phyloP scores from a whole-genome alignment of 2,113 vertebrate species.

The Malurus alboscapulatus region DNA sequence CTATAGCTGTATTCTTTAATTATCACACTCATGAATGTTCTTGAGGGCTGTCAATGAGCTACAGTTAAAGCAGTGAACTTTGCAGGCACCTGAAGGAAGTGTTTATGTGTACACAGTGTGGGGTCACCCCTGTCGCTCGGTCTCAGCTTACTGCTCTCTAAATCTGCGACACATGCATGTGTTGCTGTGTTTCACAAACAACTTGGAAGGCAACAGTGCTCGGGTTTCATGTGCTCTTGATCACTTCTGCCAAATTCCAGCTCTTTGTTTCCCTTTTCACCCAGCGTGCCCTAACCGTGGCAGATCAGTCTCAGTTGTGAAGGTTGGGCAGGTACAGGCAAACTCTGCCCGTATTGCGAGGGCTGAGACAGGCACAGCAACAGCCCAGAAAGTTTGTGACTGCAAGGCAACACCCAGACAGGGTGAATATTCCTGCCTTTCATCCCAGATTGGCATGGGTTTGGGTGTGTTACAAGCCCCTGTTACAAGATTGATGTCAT shows the following conservation, averaged over 20 bases:
- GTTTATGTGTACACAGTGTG: neutral
- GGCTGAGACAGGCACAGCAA: neutral
- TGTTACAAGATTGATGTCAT: neutral
- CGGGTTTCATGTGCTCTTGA: neutral
- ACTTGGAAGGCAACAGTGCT: neutral
- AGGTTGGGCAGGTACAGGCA: neutral
- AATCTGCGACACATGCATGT: neutral
- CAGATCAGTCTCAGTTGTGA: accelerated
- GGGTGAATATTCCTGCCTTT: neutral
- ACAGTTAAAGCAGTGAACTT: neutral
- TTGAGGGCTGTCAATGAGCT: neutral
- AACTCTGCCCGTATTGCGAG: accelerated
- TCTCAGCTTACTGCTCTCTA: slow-evolving; percentile 33
- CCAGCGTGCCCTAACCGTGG: accelerated
- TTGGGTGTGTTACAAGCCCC: neutral
- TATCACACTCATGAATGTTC: neutral
- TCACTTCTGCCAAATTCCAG: neutral
- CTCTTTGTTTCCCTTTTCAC: neutral
- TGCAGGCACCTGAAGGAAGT: slow-evolving; percentile 1
- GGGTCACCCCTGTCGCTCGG: neutral
- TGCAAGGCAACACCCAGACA: neutral
- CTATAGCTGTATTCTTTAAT: neutral
- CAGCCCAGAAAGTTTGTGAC: neutral
- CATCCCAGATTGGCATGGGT: neutral
- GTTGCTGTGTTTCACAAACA: slow-evolving; percentile 36